Evolutionary conservation across 2,113 vertebrate species (phyloP).

Genomic region (Eidolon helvum): DNA sequence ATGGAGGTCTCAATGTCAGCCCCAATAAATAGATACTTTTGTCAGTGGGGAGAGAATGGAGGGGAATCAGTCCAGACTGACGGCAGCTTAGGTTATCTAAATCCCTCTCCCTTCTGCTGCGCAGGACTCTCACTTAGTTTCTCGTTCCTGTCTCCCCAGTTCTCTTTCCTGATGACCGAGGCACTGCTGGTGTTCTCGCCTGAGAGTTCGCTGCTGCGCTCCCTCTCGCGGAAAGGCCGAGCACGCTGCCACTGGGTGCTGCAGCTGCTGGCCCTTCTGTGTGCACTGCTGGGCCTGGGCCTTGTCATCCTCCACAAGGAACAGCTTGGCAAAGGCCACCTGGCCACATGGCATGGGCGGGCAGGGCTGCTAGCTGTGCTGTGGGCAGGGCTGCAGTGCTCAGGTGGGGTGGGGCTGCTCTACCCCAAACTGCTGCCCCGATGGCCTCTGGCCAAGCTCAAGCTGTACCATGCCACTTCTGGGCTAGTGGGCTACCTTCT

Average conservation of each 20-base stretch:
- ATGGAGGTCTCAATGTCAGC: neutral
- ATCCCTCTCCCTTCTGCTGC: neutral
- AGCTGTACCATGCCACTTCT: slow-evolving; percentile 92
- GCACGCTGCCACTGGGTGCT: slow-evolving; percentile 92
- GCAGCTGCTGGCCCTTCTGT: slow-evolving; percentile 88
- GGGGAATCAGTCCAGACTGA: neutral
- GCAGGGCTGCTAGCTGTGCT: slow-evolving; percentile 89
- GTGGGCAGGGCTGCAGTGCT: slow-evolving; percentile 84
- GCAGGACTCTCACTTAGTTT: neutral
- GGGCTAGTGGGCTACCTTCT: slow-evolving; percentile 93
- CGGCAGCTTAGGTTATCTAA: neutral
- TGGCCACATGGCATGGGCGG: slow-evolving; percentile 93
- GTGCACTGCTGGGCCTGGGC: slow-evolving; percentile 88
- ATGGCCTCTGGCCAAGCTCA: slow-evolving; percentile 94
- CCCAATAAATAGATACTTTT: neutral
- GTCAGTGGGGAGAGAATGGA: neutral
- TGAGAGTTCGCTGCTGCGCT: slow-evolving; percentile 87
- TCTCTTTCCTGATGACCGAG: slow-evolving; percentile 96
- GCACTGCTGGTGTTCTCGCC: slow-evolving; percentile 95
- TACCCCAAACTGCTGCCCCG: slow-evolving; percentile 92
- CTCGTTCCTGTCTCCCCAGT: slow-evolving; percentile 82
- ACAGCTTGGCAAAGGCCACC: slow-evolving; percentile 90
- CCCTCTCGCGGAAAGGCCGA: slow-evolving; percentile 89
- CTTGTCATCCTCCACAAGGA: slow-evolving; percentile 93
- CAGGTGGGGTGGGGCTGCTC: slow-evolving; percentile 87